Conservation (phyloP, 2,797 vertebrate genomes). For the Sebastes miniatus region DNA sequence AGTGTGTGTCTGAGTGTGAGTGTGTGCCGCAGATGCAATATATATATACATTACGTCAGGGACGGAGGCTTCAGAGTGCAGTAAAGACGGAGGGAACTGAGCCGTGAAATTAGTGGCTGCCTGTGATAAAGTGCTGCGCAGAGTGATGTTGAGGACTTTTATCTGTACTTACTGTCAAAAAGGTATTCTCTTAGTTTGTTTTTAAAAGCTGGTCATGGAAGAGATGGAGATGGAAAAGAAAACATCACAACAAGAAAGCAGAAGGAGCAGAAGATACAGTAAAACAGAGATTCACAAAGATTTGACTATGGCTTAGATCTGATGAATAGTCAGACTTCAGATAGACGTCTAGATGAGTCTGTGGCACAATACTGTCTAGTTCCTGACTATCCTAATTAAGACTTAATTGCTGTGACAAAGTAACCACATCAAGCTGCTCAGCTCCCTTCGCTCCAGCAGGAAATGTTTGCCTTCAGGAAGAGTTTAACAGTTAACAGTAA, state of each 20-base stretch:
- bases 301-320: background rate
- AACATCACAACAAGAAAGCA: conserved; percentile 31
- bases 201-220: conserved; percentile 78
- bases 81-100: conserved; percentile 22
- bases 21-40: conserved; percentile 5
- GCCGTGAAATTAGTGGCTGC: conserved; percentile 46
- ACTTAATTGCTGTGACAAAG: background rate
- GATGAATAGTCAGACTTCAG: background rate
- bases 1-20: background rate
- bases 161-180: conserved; percentile 80
- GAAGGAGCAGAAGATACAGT: background rate
- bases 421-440: background rate
- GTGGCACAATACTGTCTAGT: background rate
- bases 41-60: conserved; percentile 32
- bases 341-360: background rate
- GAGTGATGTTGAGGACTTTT: conserved; percentile 27
- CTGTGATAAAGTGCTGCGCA: conserved; percentile 45
- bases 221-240: conserved; percentile 44
- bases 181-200: conserved; percentile 83
- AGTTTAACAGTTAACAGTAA: background rate
- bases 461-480: background rate
- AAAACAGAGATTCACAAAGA: background rate
- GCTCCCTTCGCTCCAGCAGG: too few relatives aligned
- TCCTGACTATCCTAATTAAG: background rate
- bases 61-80: conserved; percentile 21